These are phyloP conservation scores for Cerceris rybyensis DNA, from an alignment of 2,888 invertebrate species.

Conservation along the genomic window DNA sequence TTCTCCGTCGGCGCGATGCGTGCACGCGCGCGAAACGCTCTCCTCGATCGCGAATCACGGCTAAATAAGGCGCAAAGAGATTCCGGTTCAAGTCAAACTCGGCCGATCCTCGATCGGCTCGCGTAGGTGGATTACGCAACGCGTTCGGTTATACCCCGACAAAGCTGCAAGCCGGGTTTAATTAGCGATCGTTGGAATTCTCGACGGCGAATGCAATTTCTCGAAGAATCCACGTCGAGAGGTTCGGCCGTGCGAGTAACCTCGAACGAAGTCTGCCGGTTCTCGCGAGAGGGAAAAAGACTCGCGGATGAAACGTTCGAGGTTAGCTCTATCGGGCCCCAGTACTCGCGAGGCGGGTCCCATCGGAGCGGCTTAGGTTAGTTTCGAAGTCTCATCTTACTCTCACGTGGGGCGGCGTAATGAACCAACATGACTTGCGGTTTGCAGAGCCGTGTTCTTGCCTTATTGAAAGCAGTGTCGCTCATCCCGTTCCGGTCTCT, in stretches of 20 bases:
- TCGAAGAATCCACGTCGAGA: slow-evolving; percentile 56
- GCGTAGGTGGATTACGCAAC: slow-evolving; percentile 56
- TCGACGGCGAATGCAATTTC: slow-evolving; percentile 61
- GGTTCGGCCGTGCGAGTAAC: slow-evolving; percentile 44
- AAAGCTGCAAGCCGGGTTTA: slow-evolving; percentile 50
- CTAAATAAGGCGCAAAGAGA: slow-evolving; percentile 28
- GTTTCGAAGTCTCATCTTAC: slow-evolving; percentile 76
- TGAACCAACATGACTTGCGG: slow-evolving; percentile 81
- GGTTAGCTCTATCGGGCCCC: slow-evolving; percentile 47
- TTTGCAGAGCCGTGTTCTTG: slow-evolving; percentile 78
- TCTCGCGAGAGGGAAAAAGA: slow-evolving; percentile 19
- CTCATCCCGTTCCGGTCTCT: slow-evolving; percentile 68
- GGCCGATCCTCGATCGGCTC: background rate
- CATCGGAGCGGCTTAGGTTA: slow-evolving; percentile 67
- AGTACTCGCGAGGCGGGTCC: slow-evolving; percentile 68
- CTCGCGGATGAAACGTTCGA: slow-evolving; percentile 27
- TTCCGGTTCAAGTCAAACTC: slow-evolving; percentile 22
- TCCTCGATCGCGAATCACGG: slow-evolving; percentile 11
- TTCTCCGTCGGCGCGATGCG: background rate
- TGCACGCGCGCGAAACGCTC: background rate
- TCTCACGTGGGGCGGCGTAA: slow-evolving; percentile 79
- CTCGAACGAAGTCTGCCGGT: slow-evolving; percentile 9
- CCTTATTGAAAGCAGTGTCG: slow-evolving; percentile 80
- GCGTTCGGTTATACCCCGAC: slow-evolving; percentile 21
- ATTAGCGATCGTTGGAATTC: slow-evolving; percentile 56